phyloP scores from a whole-genome alignment of 2,113 vertebrate species.

The Gymnobelideus leadbeateri region DNA sequence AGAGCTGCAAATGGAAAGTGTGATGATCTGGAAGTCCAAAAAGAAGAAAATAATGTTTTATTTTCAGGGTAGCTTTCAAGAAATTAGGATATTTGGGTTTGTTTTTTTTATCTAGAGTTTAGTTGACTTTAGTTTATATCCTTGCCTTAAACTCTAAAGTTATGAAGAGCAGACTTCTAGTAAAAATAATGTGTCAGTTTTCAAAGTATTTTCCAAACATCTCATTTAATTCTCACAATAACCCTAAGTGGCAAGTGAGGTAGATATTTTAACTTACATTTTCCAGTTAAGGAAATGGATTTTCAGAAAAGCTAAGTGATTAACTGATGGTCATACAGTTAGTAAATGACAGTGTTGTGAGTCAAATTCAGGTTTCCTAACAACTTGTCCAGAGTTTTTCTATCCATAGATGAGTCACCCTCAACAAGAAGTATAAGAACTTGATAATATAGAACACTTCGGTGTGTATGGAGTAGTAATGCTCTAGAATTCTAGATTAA shows the following conservation, averaged over 20 bases:
- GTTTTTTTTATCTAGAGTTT: conserved; percentile 47
- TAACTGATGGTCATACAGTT: background rate
- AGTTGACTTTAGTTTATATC: conserved; percentile 3
- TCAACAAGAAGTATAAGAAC: background rate
- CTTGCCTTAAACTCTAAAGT: conserved; percentile 33
- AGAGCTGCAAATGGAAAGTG: too few species aligned
- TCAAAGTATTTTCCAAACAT: background rate
- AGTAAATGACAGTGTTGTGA: background rate
- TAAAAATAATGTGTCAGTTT: background rate
- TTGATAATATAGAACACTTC: conserved; percentile 22
- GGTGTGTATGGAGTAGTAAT: background rate
- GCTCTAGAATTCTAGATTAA: background rate
- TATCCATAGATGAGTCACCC: background rate
- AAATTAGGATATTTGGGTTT: background rate
- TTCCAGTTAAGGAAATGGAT: background rate
- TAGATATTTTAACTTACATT: background rate
- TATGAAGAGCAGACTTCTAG: conserved; percentile 2
- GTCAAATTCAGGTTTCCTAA: too few species aligned
- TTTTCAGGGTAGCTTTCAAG: background rate
- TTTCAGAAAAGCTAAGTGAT: background rate
- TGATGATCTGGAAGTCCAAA: too few species aligned
- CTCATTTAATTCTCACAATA: background rate
- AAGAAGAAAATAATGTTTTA: background rate
- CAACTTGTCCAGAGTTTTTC: too few species aligned
- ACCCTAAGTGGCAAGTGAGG: background rate